Conservation (phyloP, 1,140 invertebrate species). For the Eriosoma lanigerum region DNA sequence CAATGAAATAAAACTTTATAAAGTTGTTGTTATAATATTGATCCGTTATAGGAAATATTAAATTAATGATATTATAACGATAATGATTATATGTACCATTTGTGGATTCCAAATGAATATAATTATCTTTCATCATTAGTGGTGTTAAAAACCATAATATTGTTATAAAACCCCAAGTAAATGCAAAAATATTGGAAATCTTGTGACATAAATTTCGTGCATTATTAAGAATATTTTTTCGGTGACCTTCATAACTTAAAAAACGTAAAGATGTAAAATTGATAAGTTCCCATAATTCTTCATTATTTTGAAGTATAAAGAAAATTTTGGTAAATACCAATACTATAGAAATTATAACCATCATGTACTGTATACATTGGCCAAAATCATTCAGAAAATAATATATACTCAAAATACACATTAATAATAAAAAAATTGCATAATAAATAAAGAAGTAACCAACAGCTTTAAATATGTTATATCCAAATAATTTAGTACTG, state of each 20-base stretch:
- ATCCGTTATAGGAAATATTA: background rate
- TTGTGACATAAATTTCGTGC: background rate
- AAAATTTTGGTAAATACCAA: background rate
- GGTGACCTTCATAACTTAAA: background rate
- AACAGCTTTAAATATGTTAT: background rate
- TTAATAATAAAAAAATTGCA: background rate
- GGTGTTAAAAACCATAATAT: background rate
- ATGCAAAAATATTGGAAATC: background rate
- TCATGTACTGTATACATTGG: no score
- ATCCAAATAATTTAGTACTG: background rate
- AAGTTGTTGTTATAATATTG: slow-evolving; percentile 13
- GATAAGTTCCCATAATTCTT: background rate
- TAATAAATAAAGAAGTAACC: background rate
- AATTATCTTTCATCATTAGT: background rate
- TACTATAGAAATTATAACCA: background rate
- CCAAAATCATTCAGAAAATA: background rate
- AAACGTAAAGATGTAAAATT: background rate
- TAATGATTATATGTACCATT: background rate
- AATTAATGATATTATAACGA: slow-evolving; percentile 4
- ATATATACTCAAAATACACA: background rate
- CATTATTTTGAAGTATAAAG: background rate
- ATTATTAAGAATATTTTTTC: background rate
- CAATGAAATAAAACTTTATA: background rate
- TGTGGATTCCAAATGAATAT: background rate
- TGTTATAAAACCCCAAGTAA: background rate